Evolutionary conservation across 1,140 invertebrate genomes (phyloP), one percentile per base, ranked within the genome.

Genomic region (Spodoptera litura): DNA sequence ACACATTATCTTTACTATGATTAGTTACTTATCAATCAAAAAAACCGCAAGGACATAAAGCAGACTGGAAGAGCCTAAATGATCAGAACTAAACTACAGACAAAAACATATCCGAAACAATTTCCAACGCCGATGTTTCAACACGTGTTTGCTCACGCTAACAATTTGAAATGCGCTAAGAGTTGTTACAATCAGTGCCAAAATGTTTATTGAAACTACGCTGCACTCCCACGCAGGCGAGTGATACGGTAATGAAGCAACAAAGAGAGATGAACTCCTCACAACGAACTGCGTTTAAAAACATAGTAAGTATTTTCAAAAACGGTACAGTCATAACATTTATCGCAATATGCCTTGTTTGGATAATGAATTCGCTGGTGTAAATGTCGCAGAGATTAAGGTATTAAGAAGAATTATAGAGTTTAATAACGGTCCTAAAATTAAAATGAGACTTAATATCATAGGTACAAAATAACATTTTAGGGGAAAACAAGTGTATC

Each of bases 131-230:
- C 13, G 11, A 44, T 62, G 35, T 62, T 8, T 62, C 31, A 62
- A 38, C 31, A 62, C 59, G 35, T 62, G 59, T 62, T 62, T n/a
- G 35, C 31, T 62, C 59, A 62, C n/a, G 59, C 59, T 15, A 6
- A 6, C 9, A 62, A 44, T 61, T 13, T 35, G 31, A 31, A 35
- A 61, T 61, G 12, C 58, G 13, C 25, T 35, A 61, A 61, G 58
- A 61, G 59, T 13, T 38, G 35, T 44, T n/a, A 62, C 27, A 31
- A n/a, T n/a, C 59, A 38, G 31, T 44, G 59, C 35, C 59, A 62
- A 62, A 62, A 62, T 62, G 59, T 62, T 62, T 62, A 64, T 64
- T 64, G 61, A 64, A 64, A 64, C 61, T 64, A 15, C n/a, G 35
- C 3, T 38, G 15, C 35, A 44, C 35, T 64, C 61, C 61, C 61